Percentiles rank a stretch among this genome's conserved stretches.
phyloP scores from a whole-genome alignment of 2,113 vertebrate genomes.

The Coregonus clupeaformis region DNA sequence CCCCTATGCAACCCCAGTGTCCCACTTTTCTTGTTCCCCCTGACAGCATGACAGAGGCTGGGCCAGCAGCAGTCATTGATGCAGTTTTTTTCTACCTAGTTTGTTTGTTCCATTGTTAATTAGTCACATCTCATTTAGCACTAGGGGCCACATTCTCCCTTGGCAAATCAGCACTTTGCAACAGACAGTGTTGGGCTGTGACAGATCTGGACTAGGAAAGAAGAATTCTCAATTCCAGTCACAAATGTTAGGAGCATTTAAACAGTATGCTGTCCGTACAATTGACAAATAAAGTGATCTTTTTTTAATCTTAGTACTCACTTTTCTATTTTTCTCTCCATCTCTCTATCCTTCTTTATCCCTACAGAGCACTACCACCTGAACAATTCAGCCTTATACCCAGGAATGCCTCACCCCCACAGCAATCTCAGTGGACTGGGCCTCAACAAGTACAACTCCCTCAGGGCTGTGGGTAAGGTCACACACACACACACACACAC shows the following conservation, averaged over 20 bases:
- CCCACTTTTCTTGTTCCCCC: slow-evolving; percentile 1
- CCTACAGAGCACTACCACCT: slow-evolving; percentile 75
- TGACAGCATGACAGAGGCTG: slow-evolving; percentile 21
- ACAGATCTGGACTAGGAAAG: too few relatives aligned
- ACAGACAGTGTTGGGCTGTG: too few relatives aligned
- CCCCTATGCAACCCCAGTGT: background rate
- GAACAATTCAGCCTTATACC: slow-evolving; percentile 63
- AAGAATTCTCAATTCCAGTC: too few relatives aligned
- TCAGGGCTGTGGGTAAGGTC: slow-evolving; percentile 76
- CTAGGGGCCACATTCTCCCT: background rate
- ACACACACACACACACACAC: slow-evolving; percentile 21
- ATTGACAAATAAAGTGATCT: too few relatives aligned
- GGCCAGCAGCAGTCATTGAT: slow-evolving; percentile 60
- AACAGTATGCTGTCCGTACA: too few relatives aligned
- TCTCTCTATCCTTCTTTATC: slow-evolving; percentile 10
- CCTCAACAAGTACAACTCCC: slow-evolving; percentile 74
- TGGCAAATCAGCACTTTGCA: background rate
- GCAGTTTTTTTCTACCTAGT: slow-evolving; percentile 35
- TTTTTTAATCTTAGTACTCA: too few relatives aligned
- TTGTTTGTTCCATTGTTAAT: slow-evolving; percentile 55
- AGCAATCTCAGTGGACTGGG: slow-evolving; percentile 67
- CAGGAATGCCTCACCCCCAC: slow-evolving; percentile 65
- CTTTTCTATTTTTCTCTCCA: background rate
- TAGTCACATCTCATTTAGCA: slow-evolving; percentile 47
- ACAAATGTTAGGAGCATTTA: too few relatives aligned